Evolutionary conservation across 2,113 vertebrate species (phyloP).

Genomic region (Alaudala cheleensis): DNA sequence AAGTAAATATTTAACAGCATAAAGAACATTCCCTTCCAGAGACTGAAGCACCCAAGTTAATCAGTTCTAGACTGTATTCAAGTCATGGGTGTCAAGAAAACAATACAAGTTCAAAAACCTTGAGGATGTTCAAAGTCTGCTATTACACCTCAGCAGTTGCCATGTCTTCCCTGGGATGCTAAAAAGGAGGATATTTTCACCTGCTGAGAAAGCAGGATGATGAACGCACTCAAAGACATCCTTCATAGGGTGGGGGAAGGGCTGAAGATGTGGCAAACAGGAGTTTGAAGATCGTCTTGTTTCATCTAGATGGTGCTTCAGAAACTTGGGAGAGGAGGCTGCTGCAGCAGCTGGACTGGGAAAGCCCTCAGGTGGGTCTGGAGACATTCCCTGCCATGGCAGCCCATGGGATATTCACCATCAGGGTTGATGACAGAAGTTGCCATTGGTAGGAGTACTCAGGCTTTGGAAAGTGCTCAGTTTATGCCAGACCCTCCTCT

Average conservation of each 20-base stretch:
- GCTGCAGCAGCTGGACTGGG: not conserved
- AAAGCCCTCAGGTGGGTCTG: not conserved
- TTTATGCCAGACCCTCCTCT: not conserved
- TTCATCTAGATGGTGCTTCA: not conserved
- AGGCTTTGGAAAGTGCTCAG: not conserved
- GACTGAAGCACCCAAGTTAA: slow-evolving; percentile 37
- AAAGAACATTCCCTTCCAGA: slow-evolving; percentile 59
- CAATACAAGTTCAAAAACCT: slow-evolving; percentile 45
- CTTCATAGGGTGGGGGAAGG: not conserved
- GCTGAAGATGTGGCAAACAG: not conserved
- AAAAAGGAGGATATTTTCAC: not conserved
- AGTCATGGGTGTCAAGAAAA: slow-evolving; percentile 20
- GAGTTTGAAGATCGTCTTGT: not conserved
- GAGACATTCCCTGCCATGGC: not conserved
- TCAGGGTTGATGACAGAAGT: not conserved
- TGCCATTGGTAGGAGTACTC: not conserved
- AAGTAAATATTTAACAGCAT: slow-evolving; percentile 69
- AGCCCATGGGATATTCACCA: not conserved
- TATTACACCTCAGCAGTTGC: not conserved
- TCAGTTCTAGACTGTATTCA: slow-evolving; percentile 45
- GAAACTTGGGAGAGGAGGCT: not conserved
- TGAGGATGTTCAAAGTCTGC: slow-evolving; percentile 45
- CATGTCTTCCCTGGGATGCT: not conserved
- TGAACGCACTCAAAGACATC: not conserved
- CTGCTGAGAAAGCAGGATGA: not conserved